phyloP scores from a whole-genome alignment of 2,113 vertebrate species.

The Gymnocephalus cernua region DNA sequence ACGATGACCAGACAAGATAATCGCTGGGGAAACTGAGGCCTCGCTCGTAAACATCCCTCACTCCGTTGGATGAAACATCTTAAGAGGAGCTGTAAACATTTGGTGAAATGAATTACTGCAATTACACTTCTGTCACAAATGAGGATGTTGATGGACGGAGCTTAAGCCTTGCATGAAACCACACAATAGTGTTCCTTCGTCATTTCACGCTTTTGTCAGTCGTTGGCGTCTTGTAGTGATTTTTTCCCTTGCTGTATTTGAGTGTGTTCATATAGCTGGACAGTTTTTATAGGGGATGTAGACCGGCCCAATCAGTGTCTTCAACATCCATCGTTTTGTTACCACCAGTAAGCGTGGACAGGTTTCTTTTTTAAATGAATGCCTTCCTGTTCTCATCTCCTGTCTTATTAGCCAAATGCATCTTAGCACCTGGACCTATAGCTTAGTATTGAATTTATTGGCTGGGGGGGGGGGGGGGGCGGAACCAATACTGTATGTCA shows the following conservation, averaged over 20 bases:
- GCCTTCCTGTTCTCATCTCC: slow-evolving; percentile 49
- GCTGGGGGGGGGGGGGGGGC: neutral
- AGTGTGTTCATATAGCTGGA: slow-evolving; percentile 25
- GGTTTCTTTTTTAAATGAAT: slow-evolving; percentile 51
- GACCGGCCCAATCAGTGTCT: slow-evolving; percentile 26
- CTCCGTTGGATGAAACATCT: slow-evolving; percentile 10
- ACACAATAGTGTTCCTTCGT: slow-evolving; percentile 11
- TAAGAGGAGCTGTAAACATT: neutral
- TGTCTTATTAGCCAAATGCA: slow-evolving; percentile 55
- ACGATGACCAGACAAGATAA: slow-evolving; percentile 46
- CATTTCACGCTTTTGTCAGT: slow-evolving; percentile 32
- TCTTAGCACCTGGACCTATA: slow-evolving; percentile 74
- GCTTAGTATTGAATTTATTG: slow-evolving; percentile 43
- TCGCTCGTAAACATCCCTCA: slow-evolving; percentile 14
- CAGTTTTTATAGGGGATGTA: slow-evolving; percentile 12
- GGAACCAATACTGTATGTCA: too few relatives aligned
- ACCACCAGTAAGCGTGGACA: slow-evolving; percentile 11
- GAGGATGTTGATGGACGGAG: slow-evolving; percentile 34
- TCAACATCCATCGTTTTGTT: slow-evolving; percentile 10
- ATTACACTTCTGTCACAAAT: neutral
- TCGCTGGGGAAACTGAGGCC: slow-evolving; percentile 55
- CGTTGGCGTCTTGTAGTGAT: slow-evolving; percentile 45
- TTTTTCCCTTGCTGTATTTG: slow-evolving; percentile 36
- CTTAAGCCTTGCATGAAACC: slow-evolving; percentile 32
- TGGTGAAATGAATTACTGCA: neutral